Evolutionary conservation across 2,113 vertebrate species (phyloP).

Genomic region (Chaetura pelagica): DNA sequence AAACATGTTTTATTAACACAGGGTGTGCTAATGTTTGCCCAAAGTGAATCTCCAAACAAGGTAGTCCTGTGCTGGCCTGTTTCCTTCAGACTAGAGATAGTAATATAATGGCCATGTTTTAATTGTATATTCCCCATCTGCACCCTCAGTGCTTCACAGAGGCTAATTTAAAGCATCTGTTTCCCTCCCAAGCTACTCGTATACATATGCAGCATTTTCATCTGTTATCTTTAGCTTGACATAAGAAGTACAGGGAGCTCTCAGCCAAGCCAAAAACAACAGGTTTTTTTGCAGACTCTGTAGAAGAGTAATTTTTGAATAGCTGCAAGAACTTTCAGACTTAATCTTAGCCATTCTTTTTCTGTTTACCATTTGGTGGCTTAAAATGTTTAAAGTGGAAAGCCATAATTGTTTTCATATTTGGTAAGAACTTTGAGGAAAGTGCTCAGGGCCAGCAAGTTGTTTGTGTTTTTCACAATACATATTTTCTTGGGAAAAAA

Average conservation of each 20-base stretch:
- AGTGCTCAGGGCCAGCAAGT: not conserved
- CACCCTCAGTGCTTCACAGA: not conserved
- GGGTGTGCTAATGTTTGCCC: not conserved
- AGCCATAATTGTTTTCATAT: not conserved
- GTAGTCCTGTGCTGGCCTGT: not conserved
- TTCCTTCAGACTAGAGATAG: not conserved
- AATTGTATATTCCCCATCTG: not conserved
- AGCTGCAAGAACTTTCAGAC: constrained; percentile 16
- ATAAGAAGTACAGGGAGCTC: not conserved
- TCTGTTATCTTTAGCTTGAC: constrained; percentile 39
- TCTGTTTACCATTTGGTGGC: not conserved
- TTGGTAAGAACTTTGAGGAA: not conserved
- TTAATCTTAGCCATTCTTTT: not conserved
- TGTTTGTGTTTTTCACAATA: not conserved
- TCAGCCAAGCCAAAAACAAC: constrained; percentile 27
- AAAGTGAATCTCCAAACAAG: not conserved
- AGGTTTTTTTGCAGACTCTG: not conserved
- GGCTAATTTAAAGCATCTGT: constrained; percentile 34
- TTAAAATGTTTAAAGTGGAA: constrained; percentile 10
- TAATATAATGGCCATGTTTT: constrained; percentile 1
- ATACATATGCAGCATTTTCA: not conserved
- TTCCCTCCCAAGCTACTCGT: not conserved
- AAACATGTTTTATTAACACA: not conserved
- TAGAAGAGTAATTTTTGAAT: not conserved
- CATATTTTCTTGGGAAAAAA: not conserved